Evolutionary conservation across 2,113 vertebrate species (phyloP).

Genomic region (Pelecanus crispus): DNA sequence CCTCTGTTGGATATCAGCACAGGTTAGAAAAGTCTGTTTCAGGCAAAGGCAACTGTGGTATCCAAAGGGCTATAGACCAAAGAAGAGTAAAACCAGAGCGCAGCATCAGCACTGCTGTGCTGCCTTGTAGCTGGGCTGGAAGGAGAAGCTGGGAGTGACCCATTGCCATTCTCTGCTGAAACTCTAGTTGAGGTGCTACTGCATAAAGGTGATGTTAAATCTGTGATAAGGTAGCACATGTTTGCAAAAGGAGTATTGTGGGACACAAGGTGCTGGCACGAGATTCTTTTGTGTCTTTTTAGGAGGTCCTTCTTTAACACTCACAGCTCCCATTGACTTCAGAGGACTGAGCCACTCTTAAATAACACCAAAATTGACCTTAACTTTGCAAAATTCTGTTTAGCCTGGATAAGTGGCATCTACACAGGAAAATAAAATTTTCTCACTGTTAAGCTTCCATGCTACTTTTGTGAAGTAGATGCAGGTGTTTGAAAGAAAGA

Average conservation of each 20-base stretch:
- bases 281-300: neutral
- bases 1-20: neutral
- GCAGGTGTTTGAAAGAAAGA: neutral
- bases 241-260: neutral
- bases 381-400: neutral
- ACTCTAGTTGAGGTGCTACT: neutral
- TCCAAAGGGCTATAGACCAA: neutral
- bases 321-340: accelerated
- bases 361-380: neutral
- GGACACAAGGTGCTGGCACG: accelerated
- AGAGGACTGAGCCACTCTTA: neutral
- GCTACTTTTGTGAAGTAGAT: neutral
- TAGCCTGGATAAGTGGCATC: neutral
- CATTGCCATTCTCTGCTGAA: neutral
- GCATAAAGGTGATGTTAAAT: neutral
- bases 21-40: neutral
- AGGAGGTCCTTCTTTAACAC: neutral
- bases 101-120: neutral
- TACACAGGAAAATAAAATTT: neutral
- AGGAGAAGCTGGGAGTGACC: neutral
- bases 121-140: neutral
- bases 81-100: neutral
- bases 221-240: neutral
- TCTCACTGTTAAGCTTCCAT: neutral
- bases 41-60: neutral